Conservation (phyloP, 2,113 vertebrate genomes). For the Alligator mississippiensis region DNA sequence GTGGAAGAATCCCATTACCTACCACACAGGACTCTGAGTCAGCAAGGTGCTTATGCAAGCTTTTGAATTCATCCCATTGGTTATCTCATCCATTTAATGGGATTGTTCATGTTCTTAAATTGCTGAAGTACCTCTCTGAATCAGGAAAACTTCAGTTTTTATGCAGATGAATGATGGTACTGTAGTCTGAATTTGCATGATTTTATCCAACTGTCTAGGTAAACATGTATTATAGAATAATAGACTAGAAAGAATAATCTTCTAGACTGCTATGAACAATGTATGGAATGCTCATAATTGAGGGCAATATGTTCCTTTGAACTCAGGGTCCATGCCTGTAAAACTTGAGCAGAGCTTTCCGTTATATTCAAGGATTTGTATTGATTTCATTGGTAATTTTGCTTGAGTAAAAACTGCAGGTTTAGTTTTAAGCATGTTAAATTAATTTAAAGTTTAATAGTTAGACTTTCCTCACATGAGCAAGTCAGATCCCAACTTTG, state of each 20-base stretch:
- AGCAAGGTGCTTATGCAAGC: not conserved
- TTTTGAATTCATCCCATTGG: slow-evolving; percentile 7
- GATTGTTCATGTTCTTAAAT: slow-evolving; percentile 8
- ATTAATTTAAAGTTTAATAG: not conserved
- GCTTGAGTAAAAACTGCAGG: not conserved
- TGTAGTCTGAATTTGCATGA: not conserved
- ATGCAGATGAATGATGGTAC: slow-evolving; percentile 33
- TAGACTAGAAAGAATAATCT: slow-evolving; percentile 26
- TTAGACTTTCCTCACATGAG: not conserved
- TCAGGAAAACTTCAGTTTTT: not conserved
- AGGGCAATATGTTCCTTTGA: not conserved
- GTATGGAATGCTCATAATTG: not conserved
- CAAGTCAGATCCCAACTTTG: too few relatives aligned
- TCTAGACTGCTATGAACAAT: not conserved
- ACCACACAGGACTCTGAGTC: not conserved
- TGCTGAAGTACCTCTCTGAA: slow-evolving; percentile 4
- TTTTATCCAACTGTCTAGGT: slow-evolving; percentile 7
- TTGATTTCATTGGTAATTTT: not conserved
- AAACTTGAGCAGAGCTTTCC: not conserved
- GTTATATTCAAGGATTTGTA: not conserved
- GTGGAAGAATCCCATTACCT: not conserved
- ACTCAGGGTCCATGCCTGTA: not conserved
- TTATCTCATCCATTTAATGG: not conserved
- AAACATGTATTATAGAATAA: not conserved
- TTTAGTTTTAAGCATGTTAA: not conserved